phyloP scores from a whole-genome alignment of 1,140 invertebrate species.

The Papilio glaucus region DNA sequence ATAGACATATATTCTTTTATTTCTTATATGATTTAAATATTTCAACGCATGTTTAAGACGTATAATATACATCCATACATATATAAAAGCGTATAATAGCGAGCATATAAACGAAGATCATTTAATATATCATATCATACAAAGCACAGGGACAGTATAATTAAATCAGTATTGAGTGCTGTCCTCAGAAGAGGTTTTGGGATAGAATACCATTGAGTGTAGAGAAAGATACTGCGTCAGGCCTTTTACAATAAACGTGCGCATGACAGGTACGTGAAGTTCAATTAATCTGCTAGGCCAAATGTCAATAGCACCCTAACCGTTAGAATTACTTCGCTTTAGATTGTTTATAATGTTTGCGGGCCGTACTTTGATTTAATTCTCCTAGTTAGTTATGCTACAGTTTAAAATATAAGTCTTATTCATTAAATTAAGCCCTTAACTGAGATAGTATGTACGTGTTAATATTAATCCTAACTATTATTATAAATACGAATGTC shows the following conservation, averaged over 20 bases:
- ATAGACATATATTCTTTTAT: too few species aligned
- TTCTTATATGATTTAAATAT: too few species aligned
- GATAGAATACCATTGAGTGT: constrained; percentile 3
- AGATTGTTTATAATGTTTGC: not conserved
- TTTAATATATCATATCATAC: too few species aligned
- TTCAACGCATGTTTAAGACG: too few species aligned
- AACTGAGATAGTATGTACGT: too few species aligned
- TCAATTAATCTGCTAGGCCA: constrained; percentile 1
- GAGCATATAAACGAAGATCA: not conserved
- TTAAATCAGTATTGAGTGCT: not conserved
- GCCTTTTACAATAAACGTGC: constrained; percentile 19
- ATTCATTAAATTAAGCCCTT: not conserved
- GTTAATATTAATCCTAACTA: too few species aligned
- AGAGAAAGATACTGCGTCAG: constrained; percentile 6
- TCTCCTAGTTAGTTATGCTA: not conserved
- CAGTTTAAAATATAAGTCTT: not conserved
- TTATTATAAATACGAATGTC: too few species aligned
- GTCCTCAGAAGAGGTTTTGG: not conserved
- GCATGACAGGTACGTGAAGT: constrained; percentile 8
- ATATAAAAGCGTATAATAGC: not conserved
- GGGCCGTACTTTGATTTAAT: constrained; percentile 14
- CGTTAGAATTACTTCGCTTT: not conserved
- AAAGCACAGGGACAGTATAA: not conserved
- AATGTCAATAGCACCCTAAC: constrained; percentile 6
- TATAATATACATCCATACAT: not conserved